phyloP scores from a whole-genome alignment of 2,888 invertebrate genomes.

The Hoplodrina blanda region DNA sequence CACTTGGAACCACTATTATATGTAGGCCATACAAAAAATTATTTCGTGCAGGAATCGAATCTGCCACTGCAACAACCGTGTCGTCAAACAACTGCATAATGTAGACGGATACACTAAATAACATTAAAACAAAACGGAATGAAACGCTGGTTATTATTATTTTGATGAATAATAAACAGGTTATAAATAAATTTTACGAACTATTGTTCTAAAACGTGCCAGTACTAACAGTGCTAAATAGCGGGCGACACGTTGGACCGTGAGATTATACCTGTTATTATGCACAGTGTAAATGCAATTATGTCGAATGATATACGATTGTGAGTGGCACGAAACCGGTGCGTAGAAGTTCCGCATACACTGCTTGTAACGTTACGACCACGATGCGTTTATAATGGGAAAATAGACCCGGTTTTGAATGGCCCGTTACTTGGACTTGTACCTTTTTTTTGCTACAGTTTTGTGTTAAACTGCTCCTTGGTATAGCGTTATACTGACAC shows the following conservation, averaged over 20 bases:
- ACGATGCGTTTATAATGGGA: conserved; percentile 68
- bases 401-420: conserved; percentile 70
- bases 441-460: conserved; percentile 41
- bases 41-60: too few relatives aligned
- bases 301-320: conserved; percentile 66
- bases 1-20: too few relatives aligned
- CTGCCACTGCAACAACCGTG: too few relatives aligned
- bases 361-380: conserved; percentile 68
- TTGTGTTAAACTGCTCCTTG: conserved; percentile 1
- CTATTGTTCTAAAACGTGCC: conserved; percentile 51
- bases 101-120: conserved; percentile 14
- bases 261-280: conserved; percentile 52
- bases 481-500: background rate
- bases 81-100: background rate
- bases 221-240: conserved; percentile 40
- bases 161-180: conserved; percentile 54
- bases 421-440: conserved; percentile 47
- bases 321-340: conserved; percentile 60
- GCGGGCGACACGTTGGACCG: conserved; percentile 43
- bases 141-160: conserved; percentile 35
- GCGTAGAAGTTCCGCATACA: conserved; percentile 75
- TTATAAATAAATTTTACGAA: conserved; percentile 49
- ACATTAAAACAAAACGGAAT: conserved; percentile 22
- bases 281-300: conserved; percentile 60
- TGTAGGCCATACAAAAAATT: too few relatives aligned